phyloP scores from a whole-genome alignment of 2,113 vertebrate species.

The Perca schrenkii region DNA sequence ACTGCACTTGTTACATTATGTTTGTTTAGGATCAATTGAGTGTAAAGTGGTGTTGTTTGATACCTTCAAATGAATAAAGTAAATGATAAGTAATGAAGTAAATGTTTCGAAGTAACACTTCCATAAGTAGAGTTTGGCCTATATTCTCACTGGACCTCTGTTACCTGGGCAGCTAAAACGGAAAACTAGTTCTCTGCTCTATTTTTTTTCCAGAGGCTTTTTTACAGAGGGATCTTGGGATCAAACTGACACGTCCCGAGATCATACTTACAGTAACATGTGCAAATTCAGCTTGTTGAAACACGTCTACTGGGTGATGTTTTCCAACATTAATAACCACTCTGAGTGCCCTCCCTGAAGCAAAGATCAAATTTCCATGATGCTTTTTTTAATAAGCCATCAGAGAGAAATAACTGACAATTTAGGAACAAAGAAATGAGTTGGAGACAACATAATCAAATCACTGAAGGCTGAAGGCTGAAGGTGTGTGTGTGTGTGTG shows the following conservation, averaged over 20 bases:
- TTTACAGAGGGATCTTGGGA: not conserved
- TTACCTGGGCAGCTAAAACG: not conserved
- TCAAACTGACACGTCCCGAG: slow-evolving; percentile 19
- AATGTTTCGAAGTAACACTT: not conserved
- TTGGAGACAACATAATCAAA: not conserved
- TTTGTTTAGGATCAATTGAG: not conserved
- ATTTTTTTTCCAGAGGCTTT: not conserved
- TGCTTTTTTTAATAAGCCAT: slow-evolving; percentile 24
- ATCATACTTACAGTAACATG: slow-evolving; percentile 19
- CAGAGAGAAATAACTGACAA: slow-evolving; percentile 32
- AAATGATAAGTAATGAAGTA: no score
- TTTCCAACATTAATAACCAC: slow-evolving; percentile 31
- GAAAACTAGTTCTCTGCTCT: not conserved
- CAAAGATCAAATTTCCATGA: slow-evolving; percentile 38
- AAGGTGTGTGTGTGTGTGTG: not conserved
- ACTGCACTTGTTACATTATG: not conserved
- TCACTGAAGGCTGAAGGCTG: slow-evolving; percentile 5
- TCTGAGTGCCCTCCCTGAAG: slow-evolving; percentile 24
- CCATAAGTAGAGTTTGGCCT: not conserved
- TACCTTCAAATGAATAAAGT: not conserved
- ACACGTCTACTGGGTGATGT: slow-evolving; percentile 20
- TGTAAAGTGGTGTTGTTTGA: not conserved
- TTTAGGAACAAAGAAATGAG: not conserved
- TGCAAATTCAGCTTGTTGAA: slow-evolving; percentile 17
- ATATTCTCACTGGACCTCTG: not conserved